These are phyloP conservation scores for Gortyna flavago DNA, from an alignment of 2,888 invertebrate species.

Conservation along the genomic window DNA sequence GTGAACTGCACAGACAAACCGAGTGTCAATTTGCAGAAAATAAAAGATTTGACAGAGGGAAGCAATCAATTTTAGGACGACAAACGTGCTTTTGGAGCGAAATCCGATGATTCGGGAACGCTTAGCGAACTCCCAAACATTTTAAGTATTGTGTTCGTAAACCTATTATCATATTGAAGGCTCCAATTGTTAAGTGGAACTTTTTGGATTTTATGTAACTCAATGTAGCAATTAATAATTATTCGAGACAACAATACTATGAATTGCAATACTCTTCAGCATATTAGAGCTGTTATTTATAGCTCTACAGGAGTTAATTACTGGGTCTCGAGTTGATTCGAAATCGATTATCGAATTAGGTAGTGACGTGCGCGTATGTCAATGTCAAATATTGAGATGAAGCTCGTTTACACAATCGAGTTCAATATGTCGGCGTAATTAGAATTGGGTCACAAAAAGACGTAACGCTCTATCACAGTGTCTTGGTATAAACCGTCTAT, in stretches of 20 bases:
- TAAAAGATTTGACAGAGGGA: neutral
- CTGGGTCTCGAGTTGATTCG: conserved; percentile 14
- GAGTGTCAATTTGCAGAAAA: no score
- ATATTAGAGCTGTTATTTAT: conserved; percentile 35
- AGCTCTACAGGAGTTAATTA: conserved; percentile 26
- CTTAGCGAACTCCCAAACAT: conserved; percentile 62
- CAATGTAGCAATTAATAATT: neutral
- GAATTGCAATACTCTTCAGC: neutral
- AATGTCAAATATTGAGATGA: conserved; percentile 47
- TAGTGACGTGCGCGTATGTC: conserved; percentile 36
- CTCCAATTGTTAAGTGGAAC: conserved; percentile 37
- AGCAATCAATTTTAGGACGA: neutral
- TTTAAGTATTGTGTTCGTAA: conserved; percentile 69
- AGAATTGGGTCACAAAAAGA: neutral
- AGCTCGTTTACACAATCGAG: conserved; percentile 47
- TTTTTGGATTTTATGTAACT: conserved; percentile 12
- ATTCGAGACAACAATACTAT: conserved; percentile 3
- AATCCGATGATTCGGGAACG: conserved; percentile 68
- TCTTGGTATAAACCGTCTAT: neutral
- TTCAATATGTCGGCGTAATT: conserved; percentile 23
- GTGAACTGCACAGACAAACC: no score
- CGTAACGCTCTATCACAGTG: neutral
- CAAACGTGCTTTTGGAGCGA: conserved; percentile 49
- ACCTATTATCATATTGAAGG: conserved; percentile 68
- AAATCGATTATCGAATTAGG: conserved; percentile 46